Percentiles rank a stretch among this genome's conserved stretches.
Evolutionary conservation across 2,113 vertebrate genomes (phyloP).

Genomic region (Shinisaurus crocodilurus): DNA sequence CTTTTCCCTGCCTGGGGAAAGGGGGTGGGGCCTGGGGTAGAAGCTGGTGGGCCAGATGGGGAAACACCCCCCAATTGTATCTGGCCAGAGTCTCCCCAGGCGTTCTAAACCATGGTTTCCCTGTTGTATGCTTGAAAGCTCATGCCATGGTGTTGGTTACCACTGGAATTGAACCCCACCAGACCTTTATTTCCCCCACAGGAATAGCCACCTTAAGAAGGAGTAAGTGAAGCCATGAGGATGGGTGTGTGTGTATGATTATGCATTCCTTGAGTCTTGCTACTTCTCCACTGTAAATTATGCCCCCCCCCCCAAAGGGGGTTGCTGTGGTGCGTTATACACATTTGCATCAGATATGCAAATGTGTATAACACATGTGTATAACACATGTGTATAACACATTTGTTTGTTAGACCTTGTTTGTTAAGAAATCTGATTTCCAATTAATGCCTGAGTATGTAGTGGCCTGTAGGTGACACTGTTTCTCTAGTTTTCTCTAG

Average conservation of each 20-base stretch:
- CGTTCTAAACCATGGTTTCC: too few relatives aligned
- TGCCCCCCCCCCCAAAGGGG: background rate
- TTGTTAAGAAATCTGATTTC: background rate
- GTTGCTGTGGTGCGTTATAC: background rate
- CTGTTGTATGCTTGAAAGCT: too few relatives aligned
- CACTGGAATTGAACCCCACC: background rate
- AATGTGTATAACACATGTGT: too few relatives aligned
- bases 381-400: too few relatives aligned
- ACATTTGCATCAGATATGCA: background rate
- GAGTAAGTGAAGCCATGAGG: background rate
- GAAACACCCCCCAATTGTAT: too few relatives aligned
- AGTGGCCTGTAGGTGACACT: constrained; percentile 70
- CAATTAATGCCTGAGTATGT: background rate
- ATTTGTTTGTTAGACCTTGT: background rate
- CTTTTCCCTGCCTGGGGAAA: too few relatives aligned
- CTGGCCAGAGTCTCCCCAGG: too few relatives aligned
- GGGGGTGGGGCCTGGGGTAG: too few relatives aligned
- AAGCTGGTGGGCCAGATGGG: too few relatives aligned
- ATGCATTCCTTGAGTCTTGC: background rate
- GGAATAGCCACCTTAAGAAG: background rate
- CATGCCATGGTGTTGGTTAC: background rate
- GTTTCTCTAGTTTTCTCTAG: constrained; percentile 69
- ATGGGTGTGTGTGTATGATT: background rate
- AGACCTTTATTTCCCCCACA: background rate
- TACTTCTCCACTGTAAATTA: background rate